Evolutionary conservation across 64 coral and sea anemone species (phyloP).

Genomic region (Stichodactyla mertensii): DNA sequence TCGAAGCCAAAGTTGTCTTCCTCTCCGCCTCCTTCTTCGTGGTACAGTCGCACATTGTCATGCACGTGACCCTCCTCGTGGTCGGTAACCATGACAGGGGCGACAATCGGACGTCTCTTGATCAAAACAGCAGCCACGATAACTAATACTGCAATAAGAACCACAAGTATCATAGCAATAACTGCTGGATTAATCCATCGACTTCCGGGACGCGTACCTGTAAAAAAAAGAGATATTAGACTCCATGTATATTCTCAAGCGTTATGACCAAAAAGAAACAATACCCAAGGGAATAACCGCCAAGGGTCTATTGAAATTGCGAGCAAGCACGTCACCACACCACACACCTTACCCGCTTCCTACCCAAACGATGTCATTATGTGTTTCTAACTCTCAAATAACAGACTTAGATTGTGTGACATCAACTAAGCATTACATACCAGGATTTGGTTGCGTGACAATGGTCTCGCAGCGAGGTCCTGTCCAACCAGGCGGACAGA

Average conservation of each 20-base stretch:
- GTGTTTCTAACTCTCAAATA: too few relatives aligned
- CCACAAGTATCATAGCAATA: constrained; percentile 61
- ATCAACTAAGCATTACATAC: constrained; percentile 36
- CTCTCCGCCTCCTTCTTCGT: constrained; percentile 94
- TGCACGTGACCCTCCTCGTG: constrained; percentile 87
- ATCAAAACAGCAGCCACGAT: constrained; percentile 73
- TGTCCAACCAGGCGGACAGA: constrained; percentile 65
- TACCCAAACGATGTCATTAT: too few relatives aligned
- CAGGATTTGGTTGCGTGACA: constrained; percentile 32
- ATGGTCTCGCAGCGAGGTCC: constrained; percentile 41
- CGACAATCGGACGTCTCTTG: constrained; percentile 52
- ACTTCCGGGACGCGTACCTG: constrained; percentile 41
- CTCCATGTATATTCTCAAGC: too few relatives aligned
- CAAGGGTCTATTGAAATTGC: too few relatives aligned
- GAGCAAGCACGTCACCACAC: neutral
- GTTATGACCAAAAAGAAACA: too few relatives aligned
- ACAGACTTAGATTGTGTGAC: neutral
- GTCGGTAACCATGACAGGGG: constrained; percentile 20
- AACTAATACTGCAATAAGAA: constrained; percentile 63
- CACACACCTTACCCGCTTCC: too few relatives aligned
- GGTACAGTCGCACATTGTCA: constrained; percentile 90
- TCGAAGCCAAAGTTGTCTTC: constrained; percentile 95
- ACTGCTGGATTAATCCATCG: constrained; percentile 68
- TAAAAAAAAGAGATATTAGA: neutral
- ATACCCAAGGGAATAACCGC: too few relatives aligned